Evolutionary conservation across 2,113 vertebrate species (phyloP), one percentile per base, ranked within the genome.

Genomic region (Cnemophilus loriae): DNA sequence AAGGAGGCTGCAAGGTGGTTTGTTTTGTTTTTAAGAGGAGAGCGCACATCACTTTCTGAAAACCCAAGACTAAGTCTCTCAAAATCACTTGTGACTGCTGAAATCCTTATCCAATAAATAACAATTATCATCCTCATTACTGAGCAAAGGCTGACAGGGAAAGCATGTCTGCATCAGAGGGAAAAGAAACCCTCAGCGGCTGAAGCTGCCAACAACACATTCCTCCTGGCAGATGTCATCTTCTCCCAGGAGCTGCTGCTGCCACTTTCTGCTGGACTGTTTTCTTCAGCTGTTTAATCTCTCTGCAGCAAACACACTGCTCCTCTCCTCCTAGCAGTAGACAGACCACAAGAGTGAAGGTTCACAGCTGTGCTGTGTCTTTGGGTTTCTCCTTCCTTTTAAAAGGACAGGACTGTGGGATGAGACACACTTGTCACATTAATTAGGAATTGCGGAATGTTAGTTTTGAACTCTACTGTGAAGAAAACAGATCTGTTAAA

Each of bases 211-310:
- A 86, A 53, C 32, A 65, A 16, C 22, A 67, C 27, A 1, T 49
- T 93, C 56, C 65, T 89, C 44, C 80, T 41, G 42, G 37, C 89
- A 96, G 91, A 74, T 86, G 61, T 86, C 21, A 1, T 35, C 75
- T 80, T 71, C 41, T 77, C 90, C 21, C 49, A 42, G 47, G 55
- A 80, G 78, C 83, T 82, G 33, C 37, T 30, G 12, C 55, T 73
- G 61, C 52, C 73, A n/a, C 49, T 56, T 87, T 80, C 65, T 92
- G 53, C 71, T 74, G 61, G 37, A 20, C 49, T 52, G 5, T 69
- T 94, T 46, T 22, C 84, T 84, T 90, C 61, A 90, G 61, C 88
- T 86, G 79, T 52, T 93, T 76, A 57, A 95, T 84, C 77, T 84
- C 57, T 53, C 92, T 59, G 47, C 89, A 60, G 78, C 92, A 83